Percentiles rank a stretch among this genome's conserved stretches.
Evolutionary conservation across 2,797 vertebrate species (phyloP).

Genomic region (Pseudochromis fuscus): DNA sequence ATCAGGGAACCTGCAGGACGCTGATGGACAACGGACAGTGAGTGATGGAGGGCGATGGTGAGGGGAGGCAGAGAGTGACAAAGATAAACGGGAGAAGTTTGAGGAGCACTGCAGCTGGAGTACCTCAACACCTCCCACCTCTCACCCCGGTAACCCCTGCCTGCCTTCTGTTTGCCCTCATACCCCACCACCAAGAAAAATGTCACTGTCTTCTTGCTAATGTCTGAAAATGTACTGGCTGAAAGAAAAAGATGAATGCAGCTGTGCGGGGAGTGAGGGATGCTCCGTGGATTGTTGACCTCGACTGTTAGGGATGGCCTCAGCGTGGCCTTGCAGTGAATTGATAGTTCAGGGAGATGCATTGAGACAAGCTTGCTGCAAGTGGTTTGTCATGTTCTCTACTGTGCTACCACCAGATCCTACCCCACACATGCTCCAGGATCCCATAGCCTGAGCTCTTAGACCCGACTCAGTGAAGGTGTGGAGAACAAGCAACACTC

Average conservation of each 20-base stretch:
- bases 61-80: slow-evolving; percentile 56
- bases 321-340: slow-evolving; percentile 44
- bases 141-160: slow-evolving; percentile 60
- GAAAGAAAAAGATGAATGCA: slow-evolving; percentile 60
- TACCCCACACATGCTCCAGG: slow-evolving; percentile 49
- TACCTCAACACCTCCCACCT: slow-evolving; percentile 57
- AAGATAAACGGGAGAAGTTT: slow-evolving; percentile 68
- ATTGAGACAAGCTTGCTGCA: slow-evolving; percentile 68
- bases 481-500: slow-evolving; percentile 69
- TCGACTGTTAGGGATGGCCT: slow-evolving; percentile 39
- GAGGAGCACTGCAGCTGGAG: slow-evolving; percentile 72
- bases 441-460: slow-evolving; percentile 50
- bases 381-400: slow-evolving; percentile 77
- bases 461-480: slow-evolving; percentile 47
- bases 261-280: slow-evolving; percentile 38
- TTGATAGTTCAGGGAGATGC: slow-evolving; percentile 67
- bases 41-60: slow-evolving; percentile 67
- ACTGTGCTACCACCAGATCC: slow-evolving; percentile 60
- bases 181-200: slow-evolving; percentile 30
- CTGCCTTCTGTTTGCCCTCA: slow-evolving; percentile 55
- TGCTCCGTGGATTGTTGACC: slow-evolving; percentile 68
- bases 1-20: slow-evolving; percentile 69
- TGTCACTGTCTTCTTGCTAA: slow-evolving; percentile 40
- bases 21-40: slow-evolving; percentile 77
- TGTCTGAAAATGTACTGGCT: slow-evolving; percentile 22